Conservation (phyloP, 2,888 invertebrate genomes). For the Lepas anatifera region DNA sequence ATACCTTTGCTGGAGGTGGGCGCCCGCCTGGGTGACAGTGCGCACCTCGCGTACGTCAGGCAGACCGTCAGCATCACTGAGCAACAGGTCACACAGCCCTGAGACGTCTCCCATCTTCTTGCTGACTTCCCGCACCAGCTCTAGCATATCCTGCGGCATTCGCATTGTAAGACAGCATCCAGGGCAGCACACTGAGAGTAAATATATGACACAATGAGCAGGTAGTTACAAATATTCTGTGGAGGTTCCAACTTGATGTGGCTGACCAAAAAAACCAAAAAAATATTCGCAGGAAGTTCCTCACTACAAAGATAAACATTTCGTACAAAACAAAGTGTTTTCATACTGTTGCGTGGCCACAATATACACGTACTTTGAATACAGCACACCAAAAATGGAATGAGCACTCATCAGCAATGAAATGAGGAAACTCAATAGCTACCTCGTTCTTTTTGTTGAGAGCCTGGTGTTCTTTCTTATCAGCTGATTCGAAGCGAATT, state of each 20-base stretch:
- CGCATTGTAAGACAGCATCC: too few relatives aligned
- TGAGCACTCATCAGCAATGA: too few relatives aligned
- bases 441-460: slow-evolving; percentile 13
- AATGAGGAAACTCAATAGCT: too few relatives aligned
- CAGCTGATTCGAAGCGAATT: slow-evolving; percentile 10
- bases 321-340: too few relatives aligned
- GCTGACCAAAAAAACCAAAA: not conserved
- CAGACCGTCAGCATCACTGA: not conserved
- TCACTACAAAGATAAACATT: too few relatives aligned
- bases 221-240: too few relatives aligned
- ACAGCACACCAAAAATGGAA: too few relatives aligned
- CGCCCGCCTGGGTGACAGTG: slow-evolving; percentile 41
- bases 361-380: too few relatives aligned
- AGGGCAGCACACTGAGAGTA: too few relatives aligned
- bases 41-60: slow-evolving; percentile 30
- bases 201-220: too few relatives aligned
- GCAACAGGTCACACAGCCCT: not conserved
- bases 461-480: slow-evolving; percentile 14
- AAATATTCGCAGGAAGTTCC: not conserved
- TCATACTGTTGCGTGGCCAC: too few relatives aligned
- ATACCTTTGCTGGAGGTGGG: slow-evolving; percentile 39
- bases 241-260: too few relatives aligned
- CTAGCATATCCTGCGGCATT: not conserved
- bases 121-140: not conserved
- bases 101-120: slow-evolving; percentile 2